Evolutionary conservation across 2,888 invertebrate species (phyloP).

Genomic region (Tetheella fluctuosa): DNA sequence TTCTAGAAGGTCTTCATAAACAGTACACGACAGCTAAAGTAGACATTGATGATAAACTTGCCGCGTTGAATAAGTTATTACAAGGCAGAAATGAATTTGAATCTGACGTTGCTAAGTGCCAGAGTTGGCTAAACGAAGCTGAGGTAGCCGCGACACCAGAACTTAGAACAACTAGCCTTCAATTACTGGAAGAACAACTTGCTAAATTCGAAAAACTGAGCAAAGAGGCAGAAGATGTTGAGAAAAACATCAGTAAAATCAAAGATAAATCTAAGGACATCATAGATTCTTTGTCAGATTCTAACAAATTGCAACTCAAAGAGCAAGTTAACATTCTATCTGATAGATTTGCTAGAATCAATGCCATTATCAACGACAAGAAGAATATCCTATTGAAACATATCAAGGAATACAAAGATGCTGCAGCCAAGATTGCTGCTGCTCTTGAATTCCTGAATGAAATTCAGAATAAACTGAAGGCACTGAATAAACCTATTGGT

Average conservation of each 20-base stretch:
- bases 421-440: conserved; percentile 91
- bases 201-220: conserved; percentile 92
- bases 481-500: conserved; percentile 93
- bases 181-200: conserved; percentile 93
- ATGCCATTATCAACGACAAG: conserved; percentile 90
- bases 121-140: conserved; percentile 95
- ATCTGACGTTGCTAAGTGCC: conserved; percentile 90
- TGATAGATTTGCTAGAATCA: conserved; percentile 90
- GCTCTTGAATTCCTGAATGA: conserved; percentile 91
- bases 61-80: conserved; percentile 88
- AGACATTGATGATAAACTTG: conserved; percentile 89
- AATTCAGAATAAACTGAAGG: conserved; percentile 92
- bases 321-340: conserved; percentile 91
- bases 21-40: conserved; percentile 89
- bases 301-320: conserved; percentile 92
- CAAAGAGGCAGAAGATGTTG: conserved; percentile 89
- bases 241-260: conserved; percentile 89
- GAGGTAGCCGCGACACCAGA: conserved; percentile 94
- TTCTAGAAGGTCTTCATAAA: conserved; percentile 87
- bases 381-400: conserved; percentile 89
- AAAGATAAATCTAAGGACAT: conserved; percentile 92
- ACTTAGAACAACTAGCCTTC: conserved; percentile 90
- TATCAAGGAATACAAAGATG: conserved; percentile 92
- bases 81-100: conserved; percentile 93
- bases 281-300: conserved; percentile 91